Evolutionary conservation across 2,113 vertebrate genomes (phyloP).

Genomic region (Poeciliopsis occidentalis): DNA sequence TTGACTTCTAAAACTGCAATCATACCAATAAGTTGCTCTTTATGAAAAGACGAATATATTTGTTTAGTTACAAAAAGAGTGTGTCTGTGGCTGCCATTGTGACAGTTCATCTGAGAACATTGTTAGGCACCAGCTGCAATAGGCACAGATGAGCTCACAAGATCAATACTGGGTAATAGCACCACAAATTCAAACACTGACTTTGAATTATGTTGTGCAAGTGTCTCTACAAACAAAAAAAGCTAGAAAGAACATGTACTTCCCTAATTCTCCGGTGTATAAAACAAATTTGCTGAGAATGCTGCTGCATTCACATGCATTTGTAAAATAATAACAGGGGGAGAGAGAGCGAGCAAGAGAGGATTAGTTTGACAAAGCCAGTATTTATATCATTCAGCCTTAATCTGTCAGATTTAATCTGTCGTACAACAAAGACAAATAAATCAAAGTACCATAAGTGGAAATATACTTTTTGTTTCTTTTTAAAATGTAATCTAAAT

Average conservation of each 20-base stretch:
- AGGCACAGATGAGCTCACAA: conserved; percentile 44
- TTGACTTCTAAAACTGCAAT: background rate
- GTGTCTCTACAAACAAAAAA: conserved; percentile 6
- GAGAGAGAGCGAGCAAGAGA: background rate
- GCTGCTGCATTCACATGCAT: background rate
- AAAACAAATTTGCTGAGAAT: background rate
- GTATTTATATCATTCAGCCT: conserved; percentile 17
- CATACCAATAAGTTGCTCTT: background rate
- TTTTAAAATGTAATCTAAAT: conserved; percentile 7
- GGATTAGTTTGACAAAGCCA: background rate
- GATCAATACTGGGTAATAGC: conserved; percentile 60
- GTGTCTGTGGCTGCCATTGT: background rate
- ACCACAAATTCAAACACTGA: conserved; percentile 52
- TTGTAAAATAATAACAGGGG: background rate
- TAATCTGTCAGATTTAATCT: conserved; percentile 35
- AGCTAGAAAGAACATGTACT: background rate
- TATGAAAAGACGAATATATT: background rate
- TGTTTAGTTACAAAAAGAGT: conserved; percentile 8
- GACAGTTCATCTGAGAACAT: conserved; percentile 26
- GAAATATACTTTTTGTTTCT: background rate
- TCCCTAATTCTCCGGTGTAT: background rate
- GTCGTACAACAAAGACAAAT: conserved; percentile 10
- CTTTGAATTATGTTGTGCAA: conserved; percentile 31
- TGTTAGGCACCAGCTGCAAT: conserved; percentile 25
- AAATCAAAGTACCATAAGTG: conserved; percentile 28